Evolutionary conservation across 2,113 vertebrate genomes (phyloP), one percentile per base, ranked within the genome.

Genomic region (Callorhinus ursinus): DNA sequence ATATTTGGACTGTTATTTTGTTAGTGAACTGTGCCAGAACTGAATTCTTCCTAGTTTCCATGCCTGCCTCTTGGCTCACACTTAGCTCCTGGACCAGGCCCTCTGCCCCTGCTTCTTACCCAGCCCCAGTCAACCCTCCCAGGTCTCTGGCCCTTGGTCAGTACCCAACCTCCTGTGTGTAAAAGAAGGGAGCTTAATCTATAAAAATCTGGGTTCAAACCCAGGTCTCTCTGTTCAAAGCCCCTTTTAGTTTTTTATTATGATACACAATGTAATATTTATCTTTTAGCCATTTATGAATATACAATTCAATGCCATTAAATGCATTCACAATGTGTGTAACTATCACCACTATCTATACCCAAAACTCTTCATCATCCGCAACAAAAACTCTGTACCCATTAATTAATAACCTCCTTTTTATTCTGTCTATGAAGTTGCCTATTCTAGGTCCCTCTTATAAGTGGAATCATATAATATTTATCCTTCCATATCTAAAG

Each of bases 1-100:
- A 18, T 85, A 57, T 95, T 85, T 97, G 88, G 81, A 57, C 9
- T 92, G 63, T 51, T 92, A 71, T 85, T 95, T 97, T 77, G 31
- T 65, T 69, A 77, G 69, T 42, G 85, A 88, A 36, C 61, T 53
- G 22, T 76, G 53, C 84, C 77, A 87, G 90, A 36, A 69, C 26
- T 46, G 49, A n/a, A 65, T 94, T 90, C 57, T 84, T 85, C 36
- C 63, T 51, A 31, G 14, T 90, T 93, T 67, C 67, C 19, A n/a
- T 15, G 4, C 22, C 36, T 86, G 51, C 84, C 74, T 49, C 53
- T 61, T 82, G 36, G 26, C 72, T 93, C n/a, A 55, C 39, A 6
- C 86, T 84, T 51, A 33, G 77, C 7, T 71, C 11, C 65, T 42
- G 22, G 46, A 21, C 71, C 88, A 87, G 33, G 33, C 33, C 28